These are phyloP conservation scores for Rhorus exstirpatorius DNA, from an alignment of 2,888 invertebrate genomes.

Conservation along the genomic window DNA sequence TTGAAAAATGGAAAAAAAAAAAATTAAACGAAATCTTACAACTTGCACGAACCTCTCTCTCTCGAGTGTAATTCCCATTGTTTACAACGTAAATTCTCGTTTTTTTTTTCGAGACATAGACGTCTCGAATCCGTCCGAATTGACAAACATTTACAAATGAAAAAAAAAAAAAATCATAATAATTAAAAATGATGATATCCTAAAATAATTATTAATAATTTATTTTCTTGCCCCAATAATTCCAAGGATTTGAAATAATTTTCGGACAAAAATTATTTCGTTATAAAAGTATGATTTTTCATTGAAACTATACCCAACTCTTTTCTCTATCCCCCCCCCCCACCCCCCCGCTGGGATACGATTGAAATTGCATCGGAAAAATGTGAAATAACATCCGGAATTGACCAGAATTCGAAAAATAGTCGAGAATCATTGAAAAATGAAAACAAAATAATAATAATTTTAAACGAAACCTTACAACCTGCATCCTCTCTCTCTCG, in stretches of 20 bases:
- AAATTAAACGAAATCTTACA: not conserved
- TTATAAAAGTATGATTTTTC: not conserved
- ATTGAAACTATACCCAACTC: not conserved
- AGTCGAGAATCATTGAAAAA: not conserved
- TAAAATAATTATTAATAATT: not conserved
- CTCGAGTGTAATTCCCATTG: not conserved
- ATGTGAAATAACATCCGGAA: not conserved
- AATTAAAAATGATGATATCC: not conserved
- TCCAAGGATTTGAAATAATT: not conserved
- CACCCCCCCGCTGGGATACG: no score
- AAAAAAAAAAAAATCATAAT: not conserved
- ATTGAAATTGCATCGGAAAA: not conserved
- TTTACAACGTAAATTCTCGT: no score
- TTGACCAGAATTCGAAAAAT: constrained; percentile 1
- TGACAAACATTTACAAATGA: not conserved
- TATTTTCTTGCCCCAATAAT: not conserved
- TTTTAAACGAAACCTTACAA: not conserved
- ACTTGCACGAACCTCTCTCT: not conserved
- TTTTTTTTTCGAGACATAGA: no score
- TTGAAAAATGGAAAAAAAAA: not conserved
- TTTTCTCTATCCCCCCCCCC: not conserved
- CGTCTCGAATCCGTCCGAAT: no score
- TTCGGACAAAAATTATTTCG: not conserved
- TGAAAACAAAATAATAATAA: not conserved
- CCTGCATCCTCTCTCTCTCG: not conserved